A percentile compares a stretch with the other conserved stretches of the same genome.
These are phyloP conservation scores for Leptodactylus fuscus DNA, from an alignment of 2,113 vertebrate species.

Conservation along the genomic window DNA sequence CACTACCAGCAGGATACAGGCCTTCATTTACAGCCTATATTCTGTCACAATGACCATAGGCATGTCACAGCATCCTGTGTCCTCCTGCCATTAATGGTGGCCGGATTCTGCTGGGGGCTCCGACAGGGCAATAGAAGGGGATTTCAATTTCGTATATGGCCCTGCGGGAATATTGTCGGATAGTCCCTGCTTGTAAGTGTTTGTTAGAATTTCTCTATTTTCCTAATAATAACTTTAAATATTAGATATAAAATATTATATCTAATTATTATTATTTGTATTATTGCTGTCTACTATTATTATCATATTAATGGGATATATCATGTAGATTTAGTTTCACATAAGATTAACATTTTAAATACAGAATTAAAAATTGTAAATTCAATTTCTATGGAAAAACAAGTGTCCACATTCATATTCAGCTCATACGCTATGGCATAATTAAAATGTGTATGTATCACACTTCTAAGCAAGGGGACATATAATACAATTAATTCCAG, in stretches of 20 bases:
- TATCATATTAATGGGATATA: not conserved
- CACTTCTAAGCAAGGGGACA: slow-evolving; percentile 82
- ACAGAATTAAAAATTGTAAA: not conserved
- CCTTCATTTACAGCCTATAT: no score
- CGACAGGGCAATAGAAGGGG: not conserved
- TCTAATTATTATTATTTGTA: no score
- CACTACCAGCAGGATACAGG: not conserved
- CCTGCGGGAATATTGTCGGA: no score
- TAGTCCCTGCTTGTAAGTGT: no score
- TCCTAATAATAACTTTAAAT: no score
- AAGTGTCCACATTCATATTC: not conserved
- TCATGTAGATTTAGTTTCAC: not conserved
- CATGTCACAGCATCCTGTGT: not conserved
- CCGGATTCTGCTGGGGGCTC: not conserved
- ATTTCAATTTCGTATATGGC: not conserved
- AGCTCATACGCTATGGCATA: not conserved
- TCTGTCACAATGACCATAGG: not conserved
- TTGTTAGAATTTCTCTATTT: no score
- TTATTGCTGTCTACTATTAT: not conserved
- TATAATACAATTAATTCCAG: slow-evolving; percentile 85
- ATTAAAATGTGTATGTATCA: slow-evolving; percentile 79
- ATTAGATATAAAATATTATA: no score
- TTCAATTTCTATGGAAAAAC: not conserved
- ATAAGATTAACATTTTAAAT: not conserved
- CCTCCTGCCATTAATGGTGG: not conserved